Evolutionary conservation across 2,113 vertebrate species (phyloP), one percentile per base, ranked within the genome.

Genomic region (Caloenas nicobarica): DNA sequence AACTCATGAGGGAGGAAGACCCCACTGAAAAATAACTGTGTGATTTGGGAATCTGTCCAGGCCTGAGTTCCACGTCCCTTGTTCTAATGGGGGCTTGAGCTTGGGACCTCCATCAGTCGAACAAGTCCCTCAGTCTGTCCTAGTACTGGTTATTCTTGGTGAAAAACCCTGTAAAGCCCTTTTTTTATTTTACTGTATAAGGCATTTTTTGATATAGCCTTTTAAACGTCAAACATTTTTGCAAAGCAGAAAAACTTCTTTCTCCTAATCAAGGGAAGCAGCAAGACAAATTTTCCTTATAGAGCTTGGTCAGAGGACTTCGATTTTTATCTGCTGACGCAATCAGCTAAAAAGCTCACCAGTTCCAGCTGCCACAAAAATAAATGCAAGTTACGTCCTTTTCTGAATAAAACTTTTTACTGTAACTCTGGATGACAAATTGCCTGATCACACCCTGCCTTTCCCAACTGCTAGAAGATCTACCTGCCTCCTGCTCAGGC

Each of bases 151-250:
- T 26, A n/a, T 29, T 56, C 74, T 77, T 16, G 1, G 18, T 44
- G 58, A 80, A 86, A 57, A 79, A 42, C n/a, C 61, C 53, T 5
- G 16, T 22, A 80, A 77, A 77, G 7, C 28, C 73, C 19, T 64
- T 13, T 10, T 40, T 86, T 92, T 48, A 66, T 91, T 72, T 71
- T 74, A 73, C 23, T 38, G 24, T 38, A 56, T 9, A 92, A 92
- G 38, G 4, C 13, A 33, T 24, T 81, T 88, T 91, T 92, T 85
- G 3, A 42, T 42, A 42, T 26, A 79, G 33, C 18, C 21, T 88
- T 93, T 81, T 66, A 93, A 88, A 86, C 31, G 76, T 91, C 89
- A 92, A 84, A 56, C 46, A 81, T 78, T 89, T 96, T 86, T 71
- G 22, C 42, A 81, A 84, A 56, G 38, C 29, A 91, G 69, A 84